Evolutionary conservation across 2,797 vertebrate genomes (phyloP).

Genomic region (Enoplosus armatus): DNA sequence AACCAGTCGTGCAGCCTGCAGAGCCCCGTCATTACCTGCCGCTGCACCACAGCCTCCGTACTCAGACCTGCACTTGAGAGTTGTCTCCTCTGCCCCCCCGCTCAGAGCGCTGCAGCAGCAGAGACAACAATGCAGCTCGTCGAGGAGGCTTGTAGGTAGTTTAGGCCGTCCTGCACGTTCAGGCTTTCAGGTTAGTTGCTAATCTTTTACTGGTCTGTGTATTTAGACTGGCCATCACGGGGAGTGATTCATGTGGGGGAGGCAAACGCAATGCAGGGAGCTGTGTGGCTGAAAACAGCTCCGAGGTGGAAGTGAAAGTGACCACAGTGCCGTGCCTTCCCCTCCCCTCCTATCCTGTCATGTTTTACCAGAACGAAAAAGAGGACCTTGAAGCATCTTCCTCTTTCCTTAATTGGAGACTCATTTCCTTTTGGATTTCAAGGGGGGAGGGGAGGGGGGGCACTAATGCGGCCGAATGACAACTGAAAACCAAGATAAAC

Average conservation of each 20-base stretch:
- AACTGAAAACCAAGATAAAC: constrained; percentile 52
- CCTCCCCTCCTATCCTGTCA: constrained; percentile 21
- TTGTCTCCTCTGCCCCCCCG: constrained; percentile 18
- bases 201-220: neutral
- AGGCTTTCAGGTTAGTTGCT: constrained; percentile 33
- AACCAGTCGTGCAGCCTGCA: constrained; percentile 15
- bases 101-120: constrained; percentile 3
- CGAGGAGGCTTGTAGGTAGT: constrained; percentile 16
- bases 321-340: constrained; percentile 13
- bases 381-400: constrained; percentile 69
- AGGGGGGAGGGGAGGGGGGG: constrained; percentile 8
- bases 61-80: constrained; percentile 27
- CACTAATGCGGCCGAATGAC: constrained; percentile 21
- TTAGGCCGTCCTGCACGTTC: neutral
- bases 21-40: constrained; percentile 38
- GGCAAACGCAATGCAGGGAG: neutral
- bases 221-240: constrained; percentile 22
- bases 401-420: constrained; percentile 64
- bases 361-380: constrained; percentile 58
- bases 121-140: constrained; percentile 18
- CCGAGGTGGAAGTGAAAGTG: constrained; percentile 77
- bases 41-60: constrained; percentile 3
- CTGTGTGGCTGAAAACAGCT: constrained; percentile 23
- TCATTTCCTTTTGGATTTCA: constrained; percentile 64
- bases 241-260: constrained; percentile 53